Evolutionary conservation across 2,888 invertebrate genomes (phyloP).

Genomic region (Lamellibrachia satsuma): DNA sequence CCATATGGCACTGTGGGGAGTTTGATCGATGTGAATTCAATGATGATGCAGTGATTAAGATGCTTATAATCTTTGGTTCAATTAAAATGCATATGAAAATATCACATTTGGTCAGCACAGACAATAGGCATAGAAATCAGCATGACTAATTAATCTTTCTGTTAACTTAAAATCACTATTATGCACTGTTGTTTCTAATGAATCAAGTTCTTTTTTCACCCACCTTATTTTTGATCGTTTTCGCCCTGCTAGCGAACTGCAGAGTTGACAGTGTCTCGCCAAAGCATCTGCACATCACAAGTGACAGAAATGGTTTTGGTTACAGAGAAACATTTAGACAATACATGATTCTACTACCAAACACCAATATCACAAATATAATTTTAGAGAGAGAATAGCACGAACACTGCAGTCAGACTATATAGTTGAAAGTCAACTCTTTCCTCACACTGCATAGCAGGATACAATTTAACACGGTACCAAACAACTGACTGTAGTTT

Average conservation of each 20-base stretch:
- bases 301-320: background rate
- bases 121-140: no score
- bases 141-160: no score
- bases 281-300: slow-evolving; percentile 55
- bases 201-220: slow-evolving; percentile 3
- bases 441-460: background rate
- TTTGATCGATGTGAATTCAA: no score
- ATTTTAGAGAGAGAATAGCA: background rate
- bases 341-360: no score
- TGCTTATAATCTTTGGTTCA: no score
- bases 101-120: no score
- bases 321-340: no score
- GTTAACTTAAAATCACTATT: background rate
- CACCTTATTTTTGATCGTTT: slow-evolving; percentile 65
- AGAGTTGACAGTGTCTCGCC: slow-evolving; percentile 65
- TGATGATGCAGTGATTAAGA: no score
- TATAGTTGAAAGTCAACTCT: background rate
- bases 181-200: background rate
- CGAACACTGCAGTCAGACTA: background rate
- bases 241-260: slow-evolving; percentile 64
- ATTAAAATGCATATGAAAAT: no score
- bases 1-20: no score
- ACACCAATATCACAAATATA: background rate
- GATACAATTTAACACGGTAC: no score
- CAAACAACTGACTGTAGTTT: no score